A percentile compares a stretch with the other conserved stretches of the same genome.
Conservation (phyloP, 2,113 vertebrate species). For the Otolemur garnettii region DNA sequence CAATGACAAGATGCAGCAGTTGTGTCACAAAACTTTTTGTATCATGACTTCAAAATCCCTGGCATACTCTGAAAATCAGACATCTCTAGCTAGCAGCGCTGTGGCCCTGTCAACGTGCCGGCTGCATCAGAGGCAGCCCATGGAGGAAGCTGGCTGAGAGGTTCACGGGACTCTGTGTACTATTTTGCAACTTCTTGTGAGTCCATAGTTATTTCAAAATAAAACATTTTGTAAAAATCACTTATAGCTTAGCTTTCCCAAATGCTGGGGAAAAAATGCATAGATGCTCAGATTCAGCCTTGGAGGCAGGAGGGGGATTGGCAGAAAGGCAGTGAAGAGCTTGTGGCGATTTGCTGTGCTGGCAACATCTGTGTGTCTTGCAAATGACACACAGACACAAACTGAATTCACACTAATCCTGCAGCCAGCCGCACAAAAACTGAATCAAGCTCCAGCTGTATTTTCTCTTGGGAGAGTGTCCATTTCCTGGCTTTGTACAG, state of each 20-base stretch:
- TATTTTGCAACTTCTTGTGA: constrained; percentile 54
- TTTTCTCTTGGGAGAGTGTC: neutral
- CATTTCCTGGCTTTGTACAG: neutral
- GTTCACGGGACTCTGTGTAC: neutral
- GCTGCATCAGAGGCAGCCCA: neutral
- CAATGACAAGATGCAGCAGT: neutral
- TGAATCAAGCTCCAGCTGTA: neutral
- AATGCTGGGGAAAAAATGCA: neutral
- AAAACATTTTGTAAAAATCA: neutral
- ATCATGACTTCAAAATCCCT: neutral
- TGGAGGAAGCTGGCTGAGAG: neutral
- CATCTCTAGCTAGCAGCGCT: neutral
- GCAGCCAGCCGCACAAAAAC: neutral
- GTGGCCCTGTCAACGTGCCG: neutral
- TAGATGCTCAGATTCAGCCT: neutral
- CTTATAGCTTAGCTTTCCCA: neutral
- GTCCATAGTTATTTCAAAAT: constrained; percentile 49
- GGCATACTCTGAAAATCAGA: neutral
- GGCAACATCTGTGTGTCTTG: constrained; percentile 28
- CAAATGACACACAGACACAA: constrained; percentile 16
- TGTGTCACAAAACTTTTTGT: neutral
- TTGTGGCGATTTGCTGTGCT: neutral
- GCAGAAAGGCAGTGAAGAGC: neutral
- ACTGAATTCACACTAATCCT: neutral
- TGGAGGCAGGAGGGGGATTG: neutral